Base-by-base conservation (phyloP, 1,140 invertebrate genomes). In the Plectus sambesii region DNA sequence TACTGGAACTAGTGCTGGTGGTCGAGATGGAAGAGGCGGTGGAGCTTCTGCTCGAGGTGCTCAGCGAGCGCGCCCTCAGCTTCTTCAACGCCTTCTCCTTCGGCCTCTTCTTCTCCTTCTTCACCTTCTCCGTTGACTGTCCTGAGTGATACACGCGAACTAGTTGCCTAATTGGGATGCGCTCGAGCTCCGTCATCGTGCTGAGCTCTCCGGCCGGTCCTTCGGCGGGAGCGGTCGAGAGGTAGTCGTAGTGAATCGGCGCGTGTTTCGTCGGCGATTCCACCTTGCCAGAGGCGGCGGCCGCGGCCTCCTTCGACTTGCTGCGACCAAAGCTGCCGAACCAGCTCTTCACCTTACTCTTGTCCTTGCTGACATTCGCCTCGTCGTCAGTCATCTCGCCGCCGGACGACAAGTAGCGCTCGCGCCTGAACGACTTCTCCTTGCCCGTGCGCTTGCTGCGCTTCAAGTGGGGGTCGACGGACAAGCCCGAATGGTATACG, bases 131-230 rank as follows among this genome's bases (percentile, higher is more conserved):
- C 49, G 39, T 43, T 27, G 52, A 40, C 3, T 52, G 40, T 9
- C 47, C 55, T 5, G 27, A 25, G 37, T 57, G 51, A 26, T 57
- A 55, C 15, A 55, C 17, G n/a, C 33, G 37, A 9, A 46, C 15
- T 24, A 8, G 12, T 17, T 47, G 30, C 29, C 27, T 51, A 15
- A 58, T 12, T 25, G 55, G 44, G 2, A 2, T 4, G 9, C 42
- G 29, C 12, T 58, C 37, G 25, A 61, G 39, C 15, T 60, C 58
- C 6, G 22, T 4, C 9, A 42, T 23, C 17, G 35, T 29, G 29
- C 22, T 0, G 42, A 41, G 40, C 2, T 60, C 33, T 33, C 51
- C 54, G n/a, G 52, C 25, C 23, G 47, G 56, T 22, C 54, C 49
- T 1, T 51, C 41, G 42, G 51, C 41, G n/a, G 23, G 24, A 20